These are phyloP conservation scores for Limonius californicus DNA, from an alignment of 1,140 invertebrate species.

Conservation along the genomic window DNA sequence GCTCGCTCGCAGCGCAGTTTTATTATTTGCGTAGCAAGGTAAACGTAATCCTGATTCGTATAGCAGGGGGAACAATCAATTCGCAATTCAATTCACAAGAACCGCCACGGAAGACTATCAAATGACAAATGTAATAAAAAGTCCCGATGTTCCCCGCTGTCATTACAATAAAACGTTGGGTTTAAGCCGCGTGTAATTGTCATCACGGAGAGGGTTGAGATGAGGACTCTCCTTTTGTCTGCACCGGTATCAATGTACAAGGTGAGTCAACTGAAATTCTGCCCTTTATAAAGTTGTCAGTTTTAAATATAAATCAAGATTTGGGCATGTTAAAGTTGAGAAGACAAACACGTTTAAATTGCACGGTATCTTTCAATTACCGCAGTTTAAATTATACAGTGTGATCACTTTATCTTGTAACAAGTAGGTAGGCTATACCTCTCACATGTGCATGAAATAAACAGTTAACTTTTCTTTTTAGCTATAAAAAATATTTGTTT, in stretches of 20 bases:
- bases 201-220: constrained; percentile 24
- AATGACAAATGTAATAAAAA: constrained; percentile 43
- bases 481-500: no score
- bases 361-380: no score
- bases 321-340: no score
- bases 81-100: constrained; percentile 19
- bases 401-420: no score
- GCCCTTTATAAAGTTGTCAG: no score
- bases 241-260: neutral
- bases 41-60: constrained; percentile 15
- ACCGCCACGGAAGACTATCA: constrained; percentile 31
- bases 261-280: no score
- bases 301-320: neutral
- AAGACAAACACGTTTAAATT: no score
- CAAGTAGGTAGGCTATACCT: no score
- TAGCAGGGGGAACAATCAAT: constrained; percentile 20
- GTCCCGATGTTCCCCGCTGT: constrained; percentile 33
- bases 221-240: constrained; percentile 5
- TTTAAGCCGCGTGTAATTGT: constrained; percentile 43
- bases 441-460: no score
- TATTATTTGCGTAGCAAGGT: constrained; percentile 27
- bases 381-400: no score
- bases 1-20: constrained; percentile 15
- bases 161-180: constrained; percentile 43
- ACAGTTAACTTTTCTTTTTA: no score